Evolutionary conservation across 2,888 invertebrate genomes (phyloP), one percentile per base, ranked within the genome.

Genomic region (Machimus atricapillus): DNA sequence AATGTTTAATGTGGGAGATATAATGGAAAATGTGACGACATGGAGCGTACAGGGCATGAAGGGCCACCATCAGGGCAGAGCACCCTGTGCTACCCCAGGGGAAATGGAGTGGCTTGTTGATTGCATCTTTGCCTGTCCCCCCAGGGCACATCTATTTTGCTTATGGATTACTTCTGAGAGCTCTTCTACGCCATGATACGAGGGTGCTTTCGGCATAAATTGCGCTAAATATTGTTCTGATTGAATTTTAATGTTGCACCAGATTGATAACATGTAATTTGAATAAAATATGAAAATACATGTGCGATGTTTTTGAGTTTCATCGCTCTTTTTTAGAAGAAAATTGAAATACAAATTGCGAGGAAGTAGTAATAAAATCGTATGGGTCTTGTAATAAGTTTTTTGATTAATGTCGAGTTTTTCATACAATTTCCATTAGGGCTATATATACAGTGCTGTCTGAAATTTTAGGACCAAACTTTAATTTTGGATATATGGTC

Each of bases 1-100:
- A 40, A 78, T 78, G 37, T 46, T 37, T 78, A 43, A 43, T 76
- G 78, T 78, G 76, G n/a, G 34, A 76, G 76, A 76, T 76, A 76
- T 76, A 37, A 76, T 76, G 76, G 37, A 76, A 37, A 76, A 76
- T 76, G 37, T 66, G 66, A 52, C 52, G 23, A 23, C 19, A 66
- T 19, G n/a, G 56, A 8, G 66, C 9, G 23, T 12, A 7, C 7
- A 19, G 23, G 23, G 23, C 23, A 56, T 14, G 12, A 0, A 52
- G n/a, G 52, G 52, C 52, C 46, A 40, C 40, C 40, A 40, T 40
- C 8, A 52, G 52, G 52, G 6, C 52, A 52, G 52, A 52, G 19
- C 52, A 52, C 52, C 52, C 52, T n/a, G n/a, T 66, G 27, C 23
- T 23, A 27, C 27, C 66, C 66, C 27, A 4, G 66, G 66, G 66